Percentiles rank a stretch among this genome's conserved stretches.
These are phyloP conservation scores for Rhizomys pruinosus DNA, from an alignment of 2,113 vertebrate species.

Conservation along the genomic window DNA sequence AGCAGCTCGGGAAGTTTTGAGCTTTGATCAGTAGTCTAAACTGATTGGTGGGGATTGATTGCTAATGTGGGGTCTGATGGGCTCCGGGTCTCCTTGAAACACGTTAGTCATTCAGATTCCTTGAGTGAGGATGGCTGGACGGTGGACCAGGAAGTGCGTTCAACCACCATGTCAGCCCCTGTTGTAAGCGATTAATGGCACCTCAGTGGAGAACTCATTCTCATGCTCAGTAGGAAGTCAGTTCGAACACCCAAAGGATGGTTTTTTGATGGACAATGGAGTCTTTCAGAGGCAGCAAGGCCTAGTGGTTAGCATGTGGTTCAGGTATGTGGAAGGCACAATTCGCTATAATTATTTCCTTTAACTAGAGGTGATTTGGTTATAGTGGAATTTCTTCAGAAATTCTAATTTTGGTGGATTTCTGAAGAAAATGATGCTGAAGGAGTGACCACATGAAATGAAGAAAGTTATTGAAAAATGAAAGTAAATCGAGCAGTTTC, in stretches of 20 bases:
- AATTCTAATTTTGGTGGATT: conserved; percentile 39
- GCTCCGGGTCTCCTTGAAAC: not conserved
- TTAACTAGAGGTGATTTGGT: not conserved
- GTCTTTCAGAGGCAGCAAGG: not conserved
- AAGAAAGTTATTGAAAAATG: not conserved
- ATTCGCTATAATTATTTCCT: not conserved
- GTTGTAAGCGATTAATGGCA: not conserved
- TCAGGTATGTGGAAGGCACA: no score
- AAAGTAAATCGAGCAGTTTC: not conserved
- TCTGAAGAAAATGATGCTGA: conserved; percentile 27
- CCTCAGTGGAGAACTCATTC: not conserved
- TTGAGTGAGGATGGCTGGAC: not conserved
- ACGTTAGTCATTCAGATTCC: not conserved
- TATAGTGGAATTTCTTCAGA: conserved; percentile 11
- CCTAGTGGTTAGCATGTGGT: not conserved
- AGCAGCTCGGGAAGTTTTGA: not conserved
- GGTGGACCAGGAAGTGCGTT: not conserved
- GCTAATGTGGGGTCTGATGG: not conserved
- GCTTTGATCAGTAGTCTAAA: not conserved
- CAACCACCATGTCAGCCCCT: not conserved
- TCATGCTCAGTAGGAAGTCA: not conserved
- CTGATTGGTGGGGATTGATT: not conserved
- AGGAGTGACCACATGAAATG: not conserved
- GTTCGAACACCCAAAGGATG: not conserved
- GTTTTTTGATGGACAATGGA: not conserved